A percentile compares a stretch with the other conserved stretches of the same genome.
Conservation (phyloP, 2,113 vertebrate genomes). For the Talpa occidentalis region DNA sequence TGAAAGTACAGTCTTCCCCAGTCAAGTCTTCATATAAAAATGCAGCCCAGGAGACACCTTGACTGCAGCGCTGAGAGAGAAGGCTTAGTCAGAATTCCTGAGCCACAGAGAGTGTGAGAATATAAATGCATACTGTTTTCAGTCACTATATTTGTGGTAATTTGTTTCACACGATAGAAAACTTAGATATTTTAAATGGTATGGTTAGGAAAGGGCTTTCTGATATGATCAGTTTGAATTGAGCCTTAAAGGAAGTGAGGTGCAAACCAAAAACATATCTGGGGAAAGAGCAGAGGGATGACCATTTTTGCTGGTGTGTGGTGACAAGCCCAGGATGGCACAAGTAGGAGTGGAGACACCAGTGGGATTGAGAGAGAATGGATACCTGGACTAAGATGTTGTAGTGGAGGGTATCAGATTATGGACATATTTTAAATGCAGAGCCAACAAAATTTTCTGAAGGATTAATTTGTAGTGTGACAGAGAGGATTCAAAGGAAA, state of each 20-base stretch:
- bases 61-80: not conserved
- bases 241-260: not conserved
- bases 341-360: not conserved
- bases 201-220: not conserved
- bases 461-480: not conserved
- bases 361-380: not conserved
- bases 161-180: not conserved
- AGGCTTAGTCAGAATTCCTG: not conserved
- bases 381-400: not conserved
- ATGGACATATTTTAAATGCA: not conserved
- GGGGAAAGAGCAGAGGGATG: not conserved
- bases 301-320: not conserved
- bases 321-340: not conserved
- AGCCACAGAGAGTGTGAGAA: not conserved
- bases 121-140: not conserved
- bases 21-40: not conserved
- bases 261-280: not conserved
- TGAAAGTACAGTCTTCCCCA: not conserved
- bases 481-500: not conserved
- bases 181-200: constrained; percentile 1
- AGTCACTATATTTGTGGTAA: not conserved
- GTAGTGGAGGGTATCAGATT: not conserved
- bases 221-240: not conserved
- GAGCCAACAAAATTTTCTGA: not conserved
- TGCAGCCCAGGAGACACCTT: not conserved